Evolutionary conservation across 2,113 vertebrate genomes (phyloP).

Genomic region (Dicentrarchus labrax): DNA sequence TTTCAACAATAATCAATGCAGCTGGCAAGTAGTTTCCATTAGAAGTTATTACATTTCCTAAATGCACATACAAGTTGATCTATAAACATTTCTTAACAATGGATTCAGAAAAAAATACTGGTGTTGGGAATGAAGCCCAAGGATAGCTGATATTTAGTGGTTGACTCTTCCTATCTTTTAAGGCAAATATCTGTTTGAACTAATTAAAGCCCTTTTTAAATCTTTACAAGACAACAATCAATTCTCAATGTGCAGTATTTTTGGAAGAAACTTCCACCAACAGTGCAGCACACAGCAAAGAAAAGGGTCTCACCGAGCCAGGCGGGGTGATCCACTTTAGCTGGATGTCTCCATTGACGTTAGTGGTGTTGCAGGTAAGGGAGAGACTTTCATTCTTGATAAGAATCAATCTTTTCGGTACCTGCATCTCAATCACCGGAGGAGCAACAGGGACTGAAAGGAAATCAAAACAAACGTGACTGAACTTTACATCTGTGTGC

Average conservation of each 20-base stretch:
- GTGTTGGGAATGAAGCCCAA: background rate
- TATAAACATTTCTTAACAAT: background rate
- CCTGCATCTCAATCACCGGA: slow-evolving; percentile 87
- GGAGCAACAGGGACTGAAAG: slow-evolving; percentile 87
- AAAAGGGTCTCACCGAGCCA: slow-evolving; percentile 86
- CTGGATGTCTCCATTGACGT: slow-evolving; percentile 89
- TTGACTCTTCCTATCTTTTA: background rate
- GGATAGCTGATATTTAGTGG: background rate
- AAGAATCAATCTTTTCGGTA: slow-evolving; percentile 85
- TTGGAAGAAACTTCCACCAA: background rate
- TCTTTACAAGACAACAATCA: background rate
- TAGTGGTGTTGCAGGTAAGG: slow-evolving; percentile 89
- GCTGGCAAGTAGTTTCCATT: background rate
- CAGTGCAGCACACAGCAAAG: slow-evolving; percentile 32
- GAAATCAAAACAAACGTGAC: slow-evolving; percentile 34
- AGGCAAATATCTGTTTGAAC: background rate
- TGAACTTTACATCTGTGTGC: too few relatives aligned
- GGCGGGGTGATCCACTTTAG: slow-evolving; percentile 86
- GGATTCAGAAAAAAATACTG: background rate
- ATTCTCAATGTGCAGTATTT: background rate
- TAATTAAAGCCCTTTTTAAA: background rate
- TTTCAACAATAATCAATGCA: background rate
- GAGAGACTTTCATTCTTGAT: slow-evolving; percentile 88
- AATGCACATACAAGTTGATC: background rate
- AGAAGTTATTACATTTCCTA: background rate